phyloP scores from a whole-genome alignment of 2,888 invertebrate species.

The Limnephilus marmoratus region DNA sequence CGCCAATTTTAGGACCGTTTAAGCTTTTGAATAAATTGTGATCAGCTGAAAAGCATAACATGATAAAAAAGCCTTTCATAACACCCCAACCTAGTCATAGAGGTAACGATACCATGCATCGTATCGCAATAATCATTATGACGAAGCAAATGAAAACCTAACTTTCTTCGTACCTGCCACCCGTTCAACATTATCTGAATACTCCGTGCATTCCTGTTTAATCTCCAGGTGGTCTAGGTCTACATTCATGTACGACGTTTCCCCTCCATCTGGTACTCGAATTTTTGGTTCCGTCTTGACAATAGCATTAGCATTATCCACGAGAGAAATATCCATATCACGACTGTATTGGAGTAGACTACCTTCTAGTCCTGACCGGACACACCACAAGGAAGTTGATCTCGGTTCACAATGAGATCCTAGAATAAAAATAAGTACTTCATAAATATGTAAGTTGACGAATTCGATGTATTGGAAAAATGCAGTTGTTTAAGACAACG shows the following conservation, averaged over 20 bases:
- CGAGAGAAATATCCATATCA: background rate
- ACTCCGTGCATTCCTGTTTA: background rate
- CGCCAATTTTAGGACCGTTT: no score
- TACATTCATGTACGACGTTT: background rate
- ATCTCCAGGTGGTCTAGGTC: background rate
- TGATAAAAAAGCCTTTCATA: no score
- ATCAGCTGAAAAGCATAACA: no score
- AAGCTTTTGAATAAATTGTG: no score
- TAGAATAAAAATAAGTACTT: background rate
- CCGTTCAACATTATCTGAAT: background rate
- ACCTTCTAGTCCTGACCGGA: background rate
- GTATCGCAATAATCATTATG: background rate
- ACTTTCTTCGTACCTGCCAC: background rate
- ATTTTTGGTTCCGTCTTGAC: background rate
- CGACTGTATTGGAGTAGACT: background rate
- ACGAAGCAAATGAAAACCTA: background rate
- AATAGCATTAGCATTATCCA: background rate
- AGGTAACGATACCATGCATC: no score
- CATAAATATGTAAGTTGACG: no score
- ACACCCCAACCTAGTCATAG: no score
- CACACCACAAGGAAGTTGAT: background rate
- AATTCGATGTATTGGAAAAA: no score
- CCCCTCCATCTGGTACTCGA: background rate
- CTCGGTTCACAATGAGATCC: background rate
- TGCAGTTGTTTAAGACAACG: no score